A percentile compares a stretch with the other conserved stretches of the same genome.
phyloP scores from a whole-genome alignment of 2,113 vertebrate species.

The Mus pahari region DNA sequence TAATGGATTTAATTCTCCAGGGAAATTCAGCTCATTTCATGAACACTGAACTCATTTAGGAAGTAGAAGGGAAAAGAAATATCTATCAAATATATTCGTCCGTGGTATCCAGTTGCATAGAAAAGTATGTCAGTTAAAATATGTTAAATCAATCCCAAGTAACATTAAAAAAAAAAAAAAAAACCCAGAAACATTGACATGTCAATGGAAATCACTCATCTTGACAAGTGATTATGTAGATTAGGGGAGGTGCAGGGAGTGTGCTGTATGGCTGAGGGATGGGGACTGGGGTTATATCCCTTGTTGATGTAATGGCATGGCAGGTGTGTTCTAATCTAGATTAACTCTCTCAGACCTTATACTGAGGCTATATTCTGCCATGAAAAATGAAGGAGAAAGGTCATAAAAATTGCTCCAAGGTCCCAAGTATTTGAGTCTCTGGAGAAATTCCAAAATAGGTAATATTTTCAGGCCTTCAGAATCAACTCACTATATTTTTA shows the following conservation, averaged over 20 bases:
- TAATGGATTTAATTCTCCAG: conserved; percentile 65
- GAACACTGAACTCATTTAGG: conserved; percentile 52
- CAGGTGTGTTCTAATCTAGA: conserved; percentile 42
- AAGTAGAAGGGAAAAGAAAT: conserved; percentile 11
- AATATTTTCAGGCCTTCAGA: conserved; percentile 36
- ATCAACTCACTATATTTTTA: background rate
- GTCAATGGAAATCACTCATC: conserved; percentile 77
- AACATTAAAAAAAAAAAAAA: conserved; percentile 65
- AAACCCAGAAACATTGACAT: conserved; percentile 69
- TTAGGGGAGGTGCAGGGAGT: conserved; percentile 67
- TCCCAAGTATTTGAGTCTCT: background rate
- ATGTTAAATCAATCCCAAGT: conserved; percentile 77
- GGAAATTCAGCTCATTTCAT: conserved; percentile 70
- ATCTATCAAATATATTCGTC: conserved; percentile 52
- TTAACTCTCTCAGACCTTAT: conserved; percentile 64
- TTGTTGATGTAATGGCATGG: conserved; percentile 52
- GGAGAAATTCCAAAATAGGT: conserved; percentile 35
- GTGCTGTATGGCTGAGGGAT: conserved; percentile 46
- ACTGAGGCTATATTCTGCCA: background rate
- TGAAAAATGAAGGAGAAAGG: background rate
- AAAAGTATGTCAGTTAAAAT: conserved; percentile 71
- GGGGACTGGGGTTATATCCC: conserved; percentile 50
- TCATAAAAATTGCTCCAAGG: background rate
- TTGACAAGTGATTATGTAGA: conserved; percentile 81
- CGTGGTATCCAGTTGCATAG: conserved; percentile 56